Evolutionary conservation across 2,113 vertebrate genomes (phyloP).

Genomic region (Chitala chitala): DNA sequence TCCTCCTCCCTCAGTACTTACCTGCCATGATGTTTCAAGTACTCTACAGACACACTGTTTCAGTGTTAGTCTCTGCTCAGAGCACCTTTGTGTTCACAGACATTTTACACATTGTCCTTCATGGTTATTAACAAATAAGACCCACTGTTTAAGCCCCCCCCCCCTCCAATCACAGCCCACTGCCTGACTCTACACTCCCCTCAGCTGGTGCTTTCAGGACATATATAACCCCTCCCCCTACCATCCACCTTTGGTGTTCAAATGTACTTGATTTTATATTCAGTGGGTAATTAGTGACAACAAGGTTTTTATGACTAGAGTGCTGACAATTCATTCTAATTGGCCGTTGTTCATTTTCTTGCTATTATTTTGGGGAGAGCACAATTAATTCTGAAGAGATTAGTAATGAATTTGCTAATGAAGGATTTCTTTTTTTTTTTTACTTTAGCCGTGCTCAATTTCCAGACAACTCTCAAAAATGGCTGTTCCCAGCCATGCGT

Average conservation of each 20-base stretch:
- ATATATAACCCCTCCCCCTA: constrained; percentile 45
- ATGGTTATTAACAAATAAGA: constrained; percentile 60
- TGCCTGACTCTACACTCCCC: constrained; percentile 27
- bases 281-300: constrained; percentile 78
- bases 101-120: constrained; percentile 33
- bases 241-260: constrained; percentile 63
- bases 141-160: constrained; percentile 46
- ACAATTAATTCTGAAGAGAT: constrained; percentile 44
- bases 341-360: constrained; percentile 66
- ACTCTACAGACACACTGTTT: constrained; percentile 31
- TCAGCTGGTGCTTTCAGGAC: constrained; percentile 53
- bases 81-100: constrained; percentile 21
- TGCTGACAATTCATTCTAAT: constrained; percentile 72
- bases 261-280: constrained; percentile 82
- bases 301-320: constrained; percentile 79
- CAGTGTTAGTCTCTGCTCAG: constrained; percentile 16
- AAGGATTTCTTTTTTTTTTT: constrained; percentile 32
- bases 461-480: no score
- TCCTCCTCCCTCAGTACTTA: constrained; percentile 47
- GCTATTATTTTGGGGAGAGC: constrained; percentile 36
- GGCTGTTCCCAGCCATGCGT: no score
- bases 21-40: constrained; percentile 29
- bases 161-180: constrained; percentile 30
- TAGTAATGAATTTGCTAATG: constrained; percentile 31
- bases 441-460: no score